Conservation (phyloP, 1,140 invertebrate species). For the Arion vulgaris region DNA sequence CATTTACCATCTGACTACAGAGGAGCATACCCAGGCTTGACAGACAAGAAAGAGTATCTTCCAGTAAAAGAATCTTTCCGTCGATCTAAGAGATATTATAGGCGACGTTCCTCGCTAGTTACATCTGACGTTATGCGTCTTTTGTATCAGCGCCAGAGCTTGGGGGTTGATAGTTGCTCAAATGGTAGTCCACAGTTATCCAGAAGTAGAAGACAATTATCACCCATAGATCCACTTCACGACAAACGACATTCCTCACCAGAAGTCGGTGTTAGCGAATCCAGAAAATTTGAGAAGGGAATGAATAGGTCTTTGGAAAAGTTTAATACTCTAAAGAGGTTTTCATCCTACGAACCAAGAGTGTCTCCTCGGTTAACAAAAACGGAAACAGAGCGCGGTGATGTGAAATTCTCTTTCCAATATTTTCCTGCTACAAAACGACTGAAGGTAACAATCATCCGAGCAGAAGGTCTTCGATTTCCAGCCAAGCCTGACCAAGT, state of each 20-base stretch:
- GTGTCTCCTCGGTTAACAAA: conserved; percentile 31
- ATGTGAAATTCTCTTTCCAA: conserved; percentile 68
- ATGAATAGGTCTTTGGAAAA: neutral
- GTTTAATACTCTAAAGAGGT: conserved; percentile 2
- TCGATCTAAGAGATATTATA: conserved; percentile 54
- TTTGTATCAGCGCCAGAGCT: neutral
- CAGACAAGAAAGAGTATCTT: conserved; percentile 47
- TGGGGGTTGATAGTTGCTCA: neutral
- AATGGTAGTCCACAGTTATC: conserved; percentile 10
- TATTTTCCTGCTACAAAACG: conserved; percentile 59
- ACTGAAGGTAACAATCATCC: conserved; percentile 63
- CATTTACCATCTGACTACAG: conserved; percentile 31
- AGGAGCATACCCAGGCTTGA: conserved; percentile 36
- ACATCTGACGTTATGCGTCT: conserved; percentile 31
- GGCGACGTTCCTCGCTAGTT: conserved; percentile 61
- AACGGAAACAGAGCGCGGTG: conserved; percentile 58
- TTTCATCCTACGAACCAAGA: conserved; percentile 8
- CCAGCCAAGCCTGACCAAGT: conserved; percentile 52
- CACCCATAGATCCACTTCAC: conserved; percentile 26
- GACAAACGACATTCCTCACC: conserved; percentile 62
- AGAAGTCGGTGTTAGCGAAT: conserved; percentile 18
- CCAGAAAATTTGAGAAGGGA: neutral
- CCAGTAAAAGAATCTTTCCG: conserved; percentile 43
- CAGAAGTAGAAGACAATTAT: conserved; percentile 30
- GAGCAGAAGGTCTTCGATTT: conserved; percentile 63